Percentiles rank a stretch among this genome's conserved stretches.
phyloP scores from a whole-genome alignment of 2,113 vertebrate genomes.

The Sapajus apella region DNA sequence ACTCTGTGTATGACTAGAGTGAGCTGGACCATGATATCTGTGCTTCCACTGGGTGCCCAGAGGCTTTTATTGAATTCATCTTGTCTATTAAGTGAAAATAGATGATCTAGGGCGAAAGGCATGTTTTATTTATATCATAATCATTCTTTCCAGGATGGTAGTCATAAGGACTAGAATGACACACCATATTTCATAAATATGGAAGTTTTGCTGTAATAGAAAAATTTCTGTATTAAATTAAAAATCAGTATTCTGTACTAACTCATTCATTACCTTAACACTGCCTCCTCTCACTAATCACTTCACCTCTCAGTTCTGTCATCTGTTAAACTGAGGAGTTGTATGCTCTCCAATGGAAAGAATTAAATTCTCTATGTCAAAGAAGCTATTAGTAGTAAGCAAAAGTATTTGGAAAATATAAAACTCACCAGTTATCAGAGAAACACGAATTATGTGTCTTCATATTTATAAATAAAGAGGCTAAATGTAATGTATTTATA shows the following conservation, averaged over 20 bases:
- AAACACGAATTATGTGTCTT: neutral
- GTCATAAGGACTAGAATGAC: slow-evolving; percentile 16
- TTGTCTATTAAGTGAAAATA: slow-evolving; percentile 37
- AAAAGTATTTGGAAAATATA: neutral
- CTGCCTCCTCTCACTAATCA: neutral
- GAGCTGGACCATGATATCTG: neutral
- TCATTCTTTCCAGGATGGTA: slow-evolving; percentile 52
- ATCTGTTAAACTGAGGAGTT: neutral
- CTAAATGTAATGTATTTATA: neutral
- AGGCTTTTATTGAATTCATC: slow-evolving; percentile 5
- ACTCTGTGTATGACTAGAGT: neutral
- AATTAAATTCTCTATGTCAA: neutral
- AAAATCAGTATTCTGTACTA: neutral
- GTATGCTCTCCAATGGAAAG: neutral
- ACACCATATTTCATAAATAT: slow-evolving; percentile 19
- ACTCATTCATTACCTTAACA: neutral
- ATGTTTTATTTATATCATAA: slow-evolving; percentile 58
- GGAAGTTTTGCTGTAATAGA: neutral
- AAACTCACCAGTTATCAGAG: neutral
- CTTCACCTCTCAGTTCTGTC: neutral
- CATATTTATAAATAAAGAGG: neutral
- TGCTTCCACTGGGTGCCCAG: neutral
- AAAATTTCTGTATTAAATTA: slow-evolving; percentile 19
- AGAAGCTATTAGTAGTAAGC: neutral
- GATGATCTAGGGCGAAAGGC: neutral